Conservation (phyloP, 2,888 invertebrate genomes). For the Drosophila suboccidentalis region DNA sequence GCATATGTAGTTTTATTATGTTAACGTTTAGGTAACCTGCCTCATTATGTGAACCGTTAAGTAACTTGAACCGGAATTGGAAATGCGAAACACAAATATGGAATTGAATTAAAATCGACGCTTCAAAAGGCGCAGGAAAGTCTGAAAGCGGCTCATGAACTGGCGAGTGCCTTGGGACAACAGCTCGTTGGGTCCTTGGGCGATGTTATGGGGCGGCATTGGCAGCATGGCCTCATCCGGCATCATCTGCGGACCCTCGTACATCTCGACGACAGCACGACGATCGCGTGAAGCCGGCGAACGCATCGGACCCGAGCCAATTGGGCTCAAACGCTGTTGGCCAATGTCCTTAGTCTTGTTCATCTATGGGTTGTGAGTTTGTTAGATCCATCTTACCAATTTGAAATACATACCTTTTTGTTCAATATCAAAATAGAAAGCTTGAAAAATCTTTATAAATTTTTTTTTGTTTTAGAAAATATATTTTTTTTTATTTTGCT, state of each 20-base stretch:
- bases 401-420: not conserved
- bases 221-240: conserved; percentile 46
- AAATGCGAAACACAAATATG: not conserved
- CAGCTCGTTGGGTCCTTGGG: conserved; percentile 4
- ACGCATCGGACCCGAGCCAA: not conserved
- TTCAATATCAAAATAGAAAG: not conserved
- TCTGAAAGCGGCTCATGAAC: conserved; percentile 17
- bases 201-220: conserved; percentile 43
- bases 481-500: not conserved
- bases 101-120: conserved; percentile 14
- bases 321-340: conserved; percentile 1
- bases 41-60: not conserved
- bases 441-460: not conserved
- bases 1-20: too few relatives aligned
- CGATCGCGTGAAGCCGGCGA: conserved; percentile 13
- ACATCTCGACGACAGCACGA: conserved; percentile 40
- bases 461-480: conserved; percentile 1
- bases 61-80: not conserved
- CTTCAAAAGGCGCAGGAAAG: conserved; percentile 7
- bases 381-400: not conserved
- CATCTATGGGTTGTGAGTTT: conserved; percentile 1
- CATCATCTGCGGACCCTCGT: conserved; percentile 18
- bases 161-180: conserved; percentile 4
- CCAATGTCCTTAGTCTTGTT: conserved; percentile 15
- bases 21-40: not conserved